Evolutionary conservation across 1,140 invertebrate species (phyloP).

Genomic region (Teleopsis dalmanni): DNA sequence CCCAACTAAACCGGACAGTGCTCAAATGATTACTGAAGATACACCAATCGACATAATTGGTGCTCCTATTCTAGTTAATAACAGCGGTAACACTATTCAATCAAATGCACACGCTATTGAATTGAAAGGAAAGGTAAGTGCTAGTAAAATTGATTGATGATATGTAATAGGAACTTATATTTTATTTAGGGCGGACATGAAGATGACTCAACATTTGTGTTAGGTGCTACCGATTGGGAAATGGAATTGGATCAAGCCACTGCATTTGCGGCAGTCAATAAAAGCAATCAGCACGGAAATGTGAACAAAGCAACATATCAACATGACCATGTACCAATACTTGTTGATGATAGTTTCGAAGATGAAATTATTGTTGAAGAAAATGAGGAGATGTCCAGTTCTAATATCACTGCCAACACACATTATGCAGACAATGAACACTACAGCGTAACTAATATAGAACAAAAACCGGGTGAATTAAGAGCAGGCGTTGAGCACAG

Average conservation of each 20-base stretch:
- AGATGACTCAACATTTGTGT: conserved; percentile 20
- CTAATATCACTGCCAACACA: conserved; percentile 1
- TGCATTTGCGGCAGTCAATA: conserved; percentile 27
- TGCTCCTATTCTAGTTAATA: conserved; percentile 39
- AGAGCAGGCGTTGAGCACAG: conserved; percentile 4
- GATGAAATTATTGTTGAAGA: conserved; percentile 35
- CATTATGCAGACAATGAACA: conserved; percentile 2
- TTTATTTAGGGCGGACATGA: not conserved
- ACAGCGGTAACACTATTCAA: conserved; percentile 14
- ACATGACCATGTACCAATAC: conserved; percentile 5
- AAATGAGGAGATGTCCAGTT: conserved; percentile 6
- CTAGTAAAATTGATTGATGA: too few species aligned
- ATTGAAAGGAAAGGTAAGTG: too few species aligned
- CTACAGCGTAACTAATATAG: too few species aligned
- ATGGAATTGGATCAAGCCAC: conserved; percentile 50
- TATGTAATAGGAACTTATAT: too few species aligned
- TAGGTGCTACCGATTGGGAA: conserved; percentile 51
- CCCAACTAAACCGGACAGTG: too few species aligned
- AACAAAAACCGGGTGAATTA: not conserved
- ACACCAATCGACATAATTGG: conserved; percentile 47
- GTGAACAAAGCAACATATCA: not conserved
- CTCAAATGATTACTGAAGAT: conserved; percentile 49
- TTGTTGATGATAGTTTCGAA: conserved; percentile 20
- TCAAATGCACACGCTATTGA: too few species aligned
- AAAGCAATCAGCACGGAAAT: conserved; percentile 1